phyloP scores from a whole-genome alignment of 1,140 invertebrate species.

The Carcinoscorpius rotundicauda region DNA sequence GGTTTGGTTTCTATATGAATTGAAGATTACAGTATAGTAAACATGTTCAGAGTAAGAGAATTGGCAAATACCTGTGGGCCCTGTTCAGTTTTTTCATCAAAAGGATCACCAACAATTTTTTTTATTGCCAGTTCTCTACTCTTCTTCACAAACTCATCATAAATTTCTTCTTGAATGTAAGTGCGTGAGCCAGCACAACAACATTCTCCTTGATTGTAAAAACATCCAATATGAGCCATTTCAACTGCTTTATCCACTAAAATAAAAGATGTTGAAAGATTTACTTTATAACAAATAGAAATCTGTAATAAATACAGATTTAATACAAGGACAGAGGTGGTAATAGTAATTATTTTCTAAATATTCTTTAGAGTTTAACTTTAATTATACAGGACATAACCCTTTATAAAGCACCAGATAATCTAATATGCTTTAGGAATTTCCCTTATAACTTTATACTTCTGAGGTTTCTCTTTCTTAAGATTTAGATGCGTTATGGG shows the following conservation, averaged over 20 bases:
- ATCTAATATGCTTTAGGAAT: too few relatives aligned
- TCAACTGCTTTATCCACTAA: constrained; percentile 35
- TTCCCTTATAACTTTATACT: too few relatives aligned
- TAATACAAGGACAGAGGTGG: too few relatives aligned
- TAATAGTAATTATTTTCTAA: too few relatives aligned
- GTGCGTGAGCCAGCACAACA: constrained; percentile 75
- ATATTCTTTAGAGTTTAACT: too few relatives aligned
- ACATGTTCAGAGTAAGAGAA: too few relatives aligned
- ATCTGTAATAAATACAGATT: too few relatives aligned
- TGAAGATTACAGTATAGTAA: too few relatives aligned
- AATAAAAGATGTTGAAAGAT: constrained; percentile 20
- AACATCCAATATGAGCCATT: constrained; percentile 37
- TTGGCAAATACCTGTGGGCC: constrained; percentile 55
- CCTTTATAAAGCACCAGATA: neutral
- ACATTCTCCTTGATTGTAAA: constrained; percentile 50
- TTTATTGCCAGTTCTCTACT: constrained; percentile 55
- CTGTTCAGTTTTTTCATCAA: constrained; percentile 66
- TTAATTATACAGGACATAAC: neutral
- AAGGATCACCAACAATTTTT: constrained; percentile 78
- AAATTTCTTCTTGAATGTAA: constrained; percentile 65
- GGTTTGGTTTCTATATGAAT: too few relatives aligned
- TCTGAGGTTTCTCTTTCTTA: too few relatives aligned
- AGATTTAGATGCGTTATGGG: too few relatives aligned
- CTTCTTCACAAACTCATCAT: constrained; percentile 78
- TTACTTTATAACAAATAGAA: too few relatives aligned